These are phyloP conservation scores for Brachionus koreanus DNA, from an alignment of 1,140 invertebrate species.

Conservation along the genomic window DNA sequence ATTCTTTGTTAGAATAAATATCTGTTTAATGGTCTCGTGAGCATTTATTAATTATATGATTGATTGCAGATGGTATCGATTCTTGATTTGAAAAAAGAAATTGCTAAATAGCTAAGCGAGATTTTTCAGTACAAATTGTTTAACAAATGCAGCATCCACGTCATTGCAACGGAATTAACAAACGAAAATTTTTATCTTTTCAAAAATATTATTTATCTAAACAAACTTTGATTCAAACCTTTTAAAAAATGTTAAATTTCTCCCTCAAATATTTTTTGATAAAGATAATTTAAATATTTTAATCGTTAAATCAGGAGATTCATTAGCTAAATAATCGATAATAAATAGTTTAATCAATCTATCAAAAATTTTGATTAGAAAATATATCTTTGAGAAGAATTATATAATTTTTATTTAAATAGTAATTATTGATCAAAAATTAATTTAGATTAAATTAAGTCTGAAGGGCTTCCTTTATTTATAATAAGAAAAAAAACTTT, in stretches of 20 bases:
- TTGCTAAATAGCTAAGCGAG: not conserved
- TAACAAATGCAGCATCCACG: not conserved
- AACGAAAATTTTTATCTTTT: not conserved
- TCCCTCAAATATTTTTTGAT: not conserved
- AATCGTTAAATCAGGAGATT: not conserved
- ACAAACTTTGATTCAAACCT: not conserved
- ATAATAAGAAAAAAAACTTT: not conserved
- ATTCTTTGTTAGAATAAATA: not conserved
- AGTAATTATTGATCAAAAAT: not conserved
- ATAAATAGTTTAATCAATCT: not conserved
- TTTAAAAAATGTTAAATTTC: not conserved
- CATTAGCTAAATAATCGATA: not conserved
- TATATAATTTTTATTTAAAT: not conserved
- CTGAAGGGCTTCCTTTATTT: not conserved
- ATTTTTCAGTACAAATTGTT: not conserved
- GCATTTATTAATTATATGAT: not conserved
- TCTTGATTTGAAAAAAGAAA: not conserved
- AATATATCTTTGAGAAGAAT: not conserved
- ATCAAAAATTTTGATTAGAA: not conserved
- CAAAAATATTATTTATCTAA: not conserved
- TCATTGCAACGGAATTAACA: not conserved
- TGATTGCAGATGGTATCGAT: not conserved
- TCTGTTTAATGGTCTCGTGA: not conserved
- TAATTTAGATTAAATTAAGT: not conserved
- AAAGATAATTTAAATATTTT: not conserved